Percentiles rank a stretch among this genome's conserved stretches.
phyloP scores from a whole-genome alignment of 2,113 vertebrate species.

The Ciconia stormi region DNA sequence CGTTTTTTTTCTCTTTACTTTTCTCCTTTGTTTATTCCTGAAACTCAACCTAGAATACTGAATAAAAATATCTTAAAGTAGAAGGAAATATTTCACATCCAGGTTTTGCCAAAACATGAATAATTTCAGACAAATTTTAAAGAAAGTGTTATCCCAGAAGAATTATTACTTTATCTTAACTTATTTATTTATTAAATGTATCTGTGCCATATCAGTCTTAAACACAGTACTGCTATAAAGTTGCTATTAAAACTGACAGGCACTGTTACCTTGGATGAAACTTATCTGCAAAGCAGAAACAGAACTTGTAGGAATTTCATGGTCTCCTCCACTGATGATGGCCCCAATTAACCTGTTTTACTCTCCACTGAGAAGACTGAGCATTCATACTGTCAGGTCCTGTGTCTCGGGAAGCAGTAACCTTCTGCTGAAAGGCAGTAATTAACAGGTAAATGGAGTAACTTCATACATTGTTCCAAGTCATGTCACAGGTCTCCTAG shows the following conservation, averaged over 20 bases:
- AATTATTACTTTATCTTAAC: background rate
- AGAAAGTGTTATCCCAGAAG: background rate
- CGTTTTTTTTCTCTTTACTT: background rate
- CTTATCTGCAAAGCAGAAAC: background rate
- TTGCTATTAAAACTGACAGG: background rate
- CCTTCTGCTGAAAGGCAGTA: background rate
- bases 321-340: background rate
- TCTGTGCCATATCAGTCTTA: background rate
- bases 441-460: background rate
- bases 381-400: background rate
- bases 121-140: background rate
- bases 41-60: background rate
- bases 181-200: background rate
- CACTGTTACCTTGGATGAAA: background rate
- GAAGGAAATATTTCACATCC: background rate
- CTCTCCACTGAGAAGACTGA: background rate
- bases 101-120: background rate
- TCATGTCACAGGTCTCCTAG: background rate
- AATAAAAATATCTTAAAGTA: background rate
- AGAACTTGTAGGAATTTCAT: background rate
- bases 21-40: background rate
- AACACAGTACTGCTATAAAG: background rate
- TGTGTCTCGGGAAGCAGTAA: background rate
- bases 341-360: background rate
- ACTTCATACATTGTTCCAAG: background rate